A percentile compares a stretch with the other conserved stretches of the same genome.
Conservation (phyloP, 2,113 vertebrate species). For the Urocitellus parryii region DNA sequence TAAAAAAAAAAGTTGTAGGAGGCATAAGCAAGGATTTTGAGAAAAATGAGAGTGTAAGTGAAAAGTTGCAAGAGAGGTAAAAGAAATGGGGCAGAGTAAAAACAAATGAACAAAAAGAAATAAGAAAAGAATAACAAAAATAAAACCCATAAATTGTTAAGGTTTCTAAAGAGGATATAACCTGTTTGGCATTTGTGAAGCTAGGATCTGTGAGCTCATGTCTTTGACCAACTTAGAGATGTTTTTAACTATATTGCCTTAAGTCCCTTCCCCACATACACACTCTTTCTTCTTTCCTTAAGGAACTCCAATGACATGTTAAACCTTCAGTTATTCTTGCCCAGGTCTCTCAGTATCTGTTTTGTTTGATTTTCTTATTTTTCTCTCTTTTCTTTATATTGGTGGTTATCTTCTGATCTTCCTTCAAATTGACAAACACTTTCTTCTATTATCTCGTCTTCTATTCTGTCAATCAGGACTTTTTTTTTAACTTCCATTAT, state of each 20-base stretch:
- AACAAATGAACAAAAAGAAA: background rate
- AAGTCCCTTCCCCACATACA: background rate
- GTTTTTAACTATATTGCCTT: background rate
- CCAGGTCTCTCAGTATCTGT: too few species aligned
- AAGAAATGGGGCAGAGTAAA: background rate
- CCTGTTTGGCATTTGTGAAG: background rate
- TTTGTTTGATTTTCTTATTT: background rate
- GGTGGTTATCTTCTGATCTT: background rate
- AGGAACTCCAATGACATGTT: background rate
- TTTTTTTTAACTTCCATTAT: too few species aligned
- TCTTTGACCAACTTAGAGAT: background rate
- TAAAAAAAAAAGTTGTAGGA: background rate
- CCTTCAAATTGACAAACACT: background rate
- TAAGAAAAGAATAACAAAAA: too few species aligned
- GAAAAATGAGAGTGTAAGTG: background rate
- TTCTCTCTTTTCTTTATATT: background rate
- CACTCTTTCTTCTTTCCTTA: background rate
- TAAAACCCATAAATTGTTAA: background rate
- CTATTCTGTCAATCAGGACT: background rate
- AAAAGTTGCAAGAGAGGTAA: background rate
- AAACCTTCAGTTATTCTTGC: background rate
- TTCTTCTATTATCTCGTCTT: background rate
- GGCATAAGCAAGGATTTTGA: background rate
- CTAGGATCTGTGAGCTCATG: background rate
- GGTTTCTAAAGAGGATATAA: background rate